phyloP scores from a whole-genome alignment of 2,797 vertebrate species.

The Corythornis leucogaster region DNA sequence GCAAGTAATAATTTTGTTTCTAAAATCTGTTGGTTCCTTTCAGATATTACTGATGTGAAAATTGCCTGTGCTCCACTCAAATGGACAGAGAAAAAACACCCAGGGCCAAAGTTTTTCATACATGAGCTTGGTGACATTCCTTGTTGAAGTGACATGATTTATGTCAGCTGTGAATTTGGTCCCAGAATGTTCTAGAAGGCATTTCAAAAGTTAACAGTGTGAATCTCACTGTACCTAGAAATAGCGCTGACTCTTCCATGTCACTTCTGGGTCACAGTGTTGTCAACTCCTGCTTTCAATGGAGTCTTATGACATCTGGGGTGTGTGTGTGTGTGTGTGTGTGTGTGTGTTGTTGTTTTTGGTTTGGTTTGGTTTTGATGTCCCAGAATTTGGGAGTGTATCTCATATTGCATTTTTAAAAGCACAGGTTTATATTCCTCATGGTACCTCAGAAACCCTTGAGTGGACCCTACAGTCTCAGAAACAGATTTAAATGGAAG shows the following conservation, averaged over 20 bases:
- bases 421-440: neutral
- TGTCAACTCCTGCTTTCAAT: conserved; percentile 32
- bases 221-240: neutral
- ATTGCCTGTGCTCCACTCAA: conserved; percentile 51
- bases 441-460: neutral
- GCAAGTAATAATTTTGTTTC: conserved; percentile 73
- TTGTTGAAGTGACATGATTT: neutral
- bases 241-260: neutral
- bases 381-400: neutral
- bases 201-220: conserved; percentile 1
- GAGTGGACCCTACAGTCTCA: neutral
- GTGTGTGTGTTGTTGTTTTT: neutral
- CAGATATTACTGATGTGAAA: conserved; percentile 58
- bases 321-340: too few species aligned
- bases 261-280: conserved; percentile 27
- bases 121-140: neutral
- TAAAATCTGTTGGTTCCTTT: neutral
- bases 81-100: conserved; percentile 20
- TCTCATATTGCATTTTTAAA: conserved; percentile 7
- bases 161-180: conserved; percentile 4
- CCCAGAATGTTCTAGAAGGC: neutral
- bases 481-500: conserved; percentile 8
- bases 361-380: neutral
- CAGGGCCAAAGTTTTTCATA: neutral
- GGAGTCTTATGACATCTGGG: neutral